Evolutionary conservation across 2,113 vertebrate species (phyloP), one percentile per base, ranked within the genome.

Genomic region (Speoplatyrhinus poulsoni): DNA sequence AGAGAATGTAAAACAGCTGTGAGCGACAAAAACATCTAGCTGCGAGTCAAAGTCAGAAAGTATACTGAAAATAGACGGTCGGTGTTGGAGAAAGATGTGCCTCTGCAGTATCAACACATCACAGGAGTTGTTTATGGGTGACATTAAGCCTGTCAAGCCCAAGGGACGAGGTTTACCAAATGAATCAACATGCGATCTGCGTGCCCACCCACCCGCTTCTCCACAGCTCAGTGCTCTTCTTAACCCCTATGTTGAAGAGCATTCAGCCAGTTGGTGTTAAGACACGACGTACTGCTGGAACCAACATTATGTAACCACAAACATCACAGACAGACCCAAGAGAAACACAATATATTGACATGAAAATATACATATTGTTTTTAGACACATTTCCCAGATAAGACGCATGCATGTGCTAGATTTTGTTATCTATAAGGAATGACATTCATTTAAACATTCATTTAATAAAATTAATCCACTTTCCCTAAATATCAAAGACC

Each of bases 401-500:
- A 26, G 26, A 26, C 26, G 46, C 65, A 64, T 7, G 6, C 13
- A 68, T 65, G 60, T 56, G 47, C 50, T 58, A 46, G 33, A 9
- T 5, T 52, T 58, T 65, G 26, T 19, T 61, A 47, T 53, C 55
- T 69, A 66, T 49, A 32, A 78, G 74, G 49, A 62, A 72, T 36
- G 74, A 61, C 57, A 82, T 55, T 67, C 62, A 82, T 15, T 26
- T 3, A 26, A 26, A 26, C 26, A 26, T 26, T 26, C 1, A 26
- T 26, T 26, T 26, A 26, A 26, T 2, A 26, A 26, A 2, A 19
- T 19, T n/a, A n/a, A n/a, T n/a, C 26, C 26, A 26, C 26, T 26
- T 26, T 26, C 26, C 26, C 26, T 26, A 26, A 59, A 60, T 82
- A 77, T 81, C 67, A 66, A 65, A 72, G 3, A 19, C 56, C 56